These are phyloP conservation scores for Henicopernis longicauda DNA, from an alignment of 2,113 vertebrate genomes.

Conservation along the genomic window DNA sequence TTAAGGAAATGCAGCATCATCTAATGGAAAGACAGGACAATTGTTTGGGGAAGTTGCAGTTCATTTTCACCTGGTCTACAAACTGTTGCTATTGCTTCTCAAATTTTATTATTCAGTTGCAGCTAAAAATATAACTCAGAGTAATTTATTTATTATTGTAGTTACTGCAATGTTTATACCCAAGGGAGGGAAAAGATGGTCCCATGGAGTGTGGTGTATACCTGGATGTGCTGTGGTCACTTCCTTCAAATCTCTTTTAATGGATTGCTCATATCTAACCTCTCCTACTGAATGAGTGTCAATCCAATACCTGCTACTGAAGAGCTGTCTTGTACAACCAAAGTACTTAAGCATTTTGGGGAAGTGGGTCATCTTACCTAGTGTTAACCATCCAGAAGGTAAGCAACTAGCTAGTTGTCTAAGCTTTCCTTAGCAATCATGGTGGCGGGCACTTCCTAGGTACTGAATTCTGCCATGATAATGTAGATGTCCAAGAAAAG, in stretches of 20 bases:
- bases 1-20: background rate
- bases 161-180: background rate
- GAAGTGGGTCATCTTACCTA: background rate
- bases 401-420: background rate
- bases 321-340: background rate
- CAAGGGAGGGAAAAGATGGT: background rate
- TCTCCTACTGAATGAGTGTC: background rate
- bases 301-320: fast-evolving
- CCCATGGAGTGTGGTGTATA: background rate
- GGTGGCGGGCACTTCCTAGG: background rate
- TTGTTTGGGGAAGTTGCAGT: background rate
- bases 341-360: background rate
- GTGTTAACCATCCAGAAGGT: background rate
- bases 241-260: background rate
- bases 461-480: background rate
- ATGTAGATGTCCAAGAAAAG: background rate
- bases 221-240: background rate
- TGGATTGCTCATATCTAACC: background rate
- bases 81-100: background rate
- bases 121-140: background rate
- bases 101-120: background rate
- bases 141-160: background rate
- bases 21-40: background rate
- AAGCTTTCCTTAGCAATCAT: background rate
- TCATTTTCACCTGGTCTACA: background rate